Evolutionary conservation across 1,140 invertebrate genomes (phyloP).

Genomic region (Drosophila nannoptera): DNA sequence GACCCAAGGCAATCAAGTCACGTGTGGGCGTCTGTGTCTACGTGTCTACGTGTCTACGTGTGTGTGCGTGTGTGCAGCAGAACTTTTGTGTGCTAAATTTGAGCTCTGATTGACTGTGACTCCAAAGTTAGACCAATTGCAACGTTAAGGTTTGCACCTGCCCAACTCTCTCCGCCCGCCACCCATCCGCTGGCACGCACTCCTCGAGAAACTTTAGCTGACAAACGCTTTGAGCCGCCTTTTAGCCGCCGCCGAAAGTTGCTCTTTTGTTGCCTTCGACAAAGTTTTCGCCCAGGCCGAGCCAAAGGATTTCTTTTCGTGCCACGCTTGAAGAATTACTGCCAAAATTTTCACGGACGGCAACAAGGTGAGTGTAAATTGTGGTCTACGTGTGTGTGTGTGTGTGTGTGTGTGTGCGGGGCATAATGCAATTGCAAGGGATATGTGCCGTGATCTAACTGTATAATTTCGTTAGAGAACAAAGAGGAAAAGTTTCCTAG

Average conservation of each 20-base stretch:
- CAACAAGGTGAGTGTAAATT: conserved; percentile 70
- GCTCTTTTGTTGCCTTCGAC: conserved; percentile 25
- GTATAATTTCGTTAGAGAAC: no score
- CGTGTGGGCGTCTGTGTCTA: conserved; percentile 14
- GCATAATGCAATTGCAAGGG: no score
- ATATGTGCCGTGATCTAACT: background rate
- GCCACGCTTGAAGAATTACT: conserved; percentile 71
- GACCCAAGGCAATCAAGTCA: conserved; percentile 21
- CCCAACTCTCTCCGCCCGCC: background rate
- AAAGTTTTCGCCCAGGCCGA: background rate
- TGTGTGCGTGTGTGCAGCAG: conserved; percentile 8
- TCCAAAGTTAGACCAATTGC: conserved; percentile 34
- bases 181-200: conserved; percentile 7
- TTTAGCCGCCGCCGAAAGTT: conserved; percentile 53
- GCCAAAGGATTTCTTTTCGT: conserved; percentile 69
- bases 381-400: no score
- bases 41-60: background rate
- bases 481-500: no score
- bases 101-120: conserved; percentile 49
- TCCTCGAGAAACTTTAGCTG: conserved; percentile 21
- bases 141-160: conserved; percentile 24
- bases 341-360: conserved; percentile 79
- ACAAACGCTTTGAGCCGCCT: conserved; percentile 49
- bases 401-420: no score
- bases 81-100: conserved; percentile 45